These are phyloP conservation scores for Tragelaphus scriptus DNA, from an alignment of 2,113 vertebrate species.

Conservation along the genomic window DNA sequence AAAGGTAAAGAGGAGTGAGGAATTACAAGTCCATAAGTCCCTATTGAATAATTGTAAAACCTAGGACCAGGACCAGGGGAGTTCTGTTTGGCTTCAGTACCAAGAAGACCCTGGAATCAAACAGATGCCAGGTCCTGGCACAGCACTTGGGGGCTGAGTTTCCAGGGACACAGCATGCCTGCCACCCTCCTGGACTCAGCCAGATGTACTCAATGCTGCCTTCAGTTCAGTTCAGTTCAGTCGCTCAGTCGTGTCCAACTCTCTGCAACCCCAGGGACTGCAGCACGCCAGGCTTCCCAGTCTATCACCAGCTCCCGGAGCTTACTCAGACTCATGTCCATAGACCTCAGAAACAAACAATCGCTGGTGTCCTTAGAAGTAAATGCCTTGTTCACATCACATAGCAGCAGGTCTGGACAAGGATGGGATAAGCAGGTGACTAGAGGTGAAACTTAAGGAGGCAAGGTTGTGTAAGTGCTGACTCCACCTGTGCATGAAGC, in stretches of 20 bases:
- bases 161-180: not conserved
- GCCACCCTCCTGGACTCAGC: not conserved
- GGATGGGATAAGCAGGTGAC: not conserved
- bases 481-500: not conserved
- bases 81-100: not conserved
- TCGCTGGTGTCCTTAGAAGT: not conserved
- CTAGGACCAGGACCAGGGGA: not conserved
- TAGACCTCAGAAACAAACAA: not conserved
- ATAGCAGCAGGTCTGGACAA: not conserved
- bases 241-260: rapidly evolving
- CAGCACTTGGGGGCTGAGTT: not conserved
- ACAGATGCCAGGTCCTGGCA: not conserved
- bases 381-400: not conserved
- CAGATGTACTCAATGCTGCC: not conserved
- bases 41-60: not conserved
- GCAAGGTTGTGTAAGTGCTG: not conserved
- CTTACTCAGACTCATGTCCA: not conserved
- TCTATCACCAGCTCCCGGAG: not conserved
- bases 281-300: not conserved
- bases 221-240: not conserved
- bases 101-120: not conserved
- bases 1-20: not conserved
- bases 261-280: not conserved
- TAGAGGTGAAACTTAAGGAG: not conserved
- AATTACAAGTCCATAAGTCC: not conserved